Evolutionary conservation across 2,888 invertebrate species (phyloP).

Genomic region (Tetrapedia diversipes): DNA sequence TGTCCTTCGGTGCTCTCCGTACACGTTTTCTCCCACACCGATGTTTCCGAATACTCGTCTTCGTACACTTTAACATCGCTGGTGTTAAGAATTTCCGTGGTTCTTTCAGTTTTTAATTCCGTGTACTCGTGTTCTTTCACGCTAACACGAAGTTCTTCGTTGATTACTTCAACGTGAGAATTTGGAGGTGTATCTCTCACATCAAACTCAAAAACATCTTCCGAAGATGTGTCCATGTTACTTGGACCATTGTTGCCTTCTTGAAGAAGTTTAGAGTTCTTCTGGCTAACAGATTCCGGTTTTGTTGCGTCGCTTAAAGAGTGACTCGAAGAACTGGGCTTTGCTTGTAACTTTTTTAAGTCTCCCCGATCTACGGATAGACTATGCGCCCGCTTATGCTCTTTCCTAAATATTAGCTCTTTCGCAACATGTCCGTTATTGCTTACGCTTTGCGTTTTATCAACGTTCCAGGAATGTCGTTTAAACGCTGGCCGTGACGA

Average conservation of each 20-base stretch:
- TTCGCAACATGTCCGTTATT: constrained; percentile 64
- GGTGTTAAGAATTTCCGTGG: constrained; percentile 37
- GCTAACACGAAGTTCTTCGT: constrained; percentile 71
- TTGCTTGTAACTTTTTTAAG: constrained; percentile 71
- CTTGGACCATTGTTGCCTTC: constrained; percentile 60
- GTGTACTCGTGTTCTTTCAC: constrained; percentile 73
- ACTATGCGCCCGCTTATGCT: constrained; percentile 83
- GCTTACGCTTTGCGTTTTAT: constrained; percentile 65
- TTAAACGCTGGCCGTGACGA: constrained; percentile 81
- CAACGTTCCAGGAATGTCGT: constrained; percentile 83
- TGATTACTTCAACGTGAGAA: constrained; percentile 78
- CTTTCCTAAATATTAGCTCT: constrained; percentile 73
- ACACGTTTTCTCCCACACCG: constrained; percentile 78
- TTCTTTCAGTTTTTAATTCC: constrained; percentile 62
- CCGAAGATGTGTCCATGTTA: constrained; percentile 76
- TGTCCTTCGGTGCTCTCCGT: constrained; percentile 77
- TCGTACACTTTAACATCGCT: constrained; percentile 65
- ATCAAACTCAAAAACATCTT: constrained; percentile 78
- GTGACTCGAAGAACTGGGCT: constrained; percentile 77
- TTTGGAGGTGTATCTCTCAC: constrained; percentile 80
- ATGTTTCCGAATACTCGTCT: constrained; percentile 77
- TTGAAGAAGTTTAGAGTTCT: constrained; percentile 46
- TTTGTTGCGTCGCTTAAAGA: constrained; percentile 76
- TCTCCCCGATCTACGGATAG: constrained; percentile 81
- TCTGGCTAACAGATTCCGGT: constrained; percentile 38